Evolutionary conservation across 2,888 invertebrate genomes (phyloP).

Genomic region (Aelia acuminata): DNA sequence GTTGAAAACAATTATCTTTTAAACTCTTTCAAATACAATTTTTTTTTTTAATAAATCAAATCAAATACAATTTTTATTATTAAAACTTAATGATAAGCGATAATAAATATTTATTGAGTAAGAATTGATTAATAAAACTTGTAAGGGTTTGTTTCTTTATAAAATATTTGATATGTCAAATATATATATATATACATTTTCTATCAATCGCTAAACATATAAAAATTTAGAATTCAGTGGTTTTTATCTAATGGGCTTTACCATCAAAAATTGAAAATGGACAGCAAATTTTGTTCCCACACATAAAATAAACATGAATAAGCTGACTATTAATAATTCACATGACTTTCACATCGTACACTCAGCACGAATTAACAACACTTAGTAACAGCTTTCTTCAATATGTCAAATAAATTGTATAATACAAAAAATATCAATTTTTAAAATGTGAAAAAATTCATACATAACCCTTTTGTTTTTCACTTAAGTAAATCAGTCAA

Average conservation of each 20-base stretch:
- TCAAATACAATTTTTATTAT: constrained; percentile 19
- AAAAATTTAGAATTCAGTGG: constrained; percentile 41
- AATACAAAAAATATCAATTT: constrained; percentile 48
- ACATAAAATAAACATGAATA: constrained; percentile 22
- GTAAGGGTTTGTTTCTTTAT: constrained; percentile 31
- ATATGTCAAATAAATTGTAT: constrained; percentile 22
- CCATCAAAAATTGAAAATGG: constrained; percentile 5
- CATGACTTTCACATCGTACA: neutral
- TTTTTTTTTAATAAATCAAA: neutral
- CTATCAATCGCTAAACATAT: constrained; percentile 34
- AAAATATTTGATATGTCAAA: constrained; percentile 46
- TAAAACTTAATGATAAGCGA: neutral
- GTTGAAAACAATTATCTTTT: neutral
- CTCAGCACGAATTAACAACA: neutral
- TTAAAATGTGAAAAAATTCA: constrained; percentile 18
- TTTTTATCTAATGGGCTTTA: constrained; percentile 9
- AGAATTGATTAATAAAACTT: neutral
- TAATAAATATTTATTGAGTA: constrained; percentile 18
- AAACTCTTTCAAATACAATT: constrained; percentile 35
- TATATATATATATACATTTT: constrained; percentile 25
- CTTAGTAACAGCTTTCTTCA: neutral
- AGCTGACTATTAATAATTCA: constrained; percentile 4
- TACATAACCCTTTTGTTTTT: constrained; percentile 4
- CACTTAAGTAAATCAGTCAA: constrained; percentile 32
- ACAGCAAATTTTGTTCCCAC: constrained; percentile 19